Percentiles rank a stretch among this genome's conserved stretches.
Conservation (phyloP, 2,113 vertebrate species). For the Daboia siamensis region DNA sequence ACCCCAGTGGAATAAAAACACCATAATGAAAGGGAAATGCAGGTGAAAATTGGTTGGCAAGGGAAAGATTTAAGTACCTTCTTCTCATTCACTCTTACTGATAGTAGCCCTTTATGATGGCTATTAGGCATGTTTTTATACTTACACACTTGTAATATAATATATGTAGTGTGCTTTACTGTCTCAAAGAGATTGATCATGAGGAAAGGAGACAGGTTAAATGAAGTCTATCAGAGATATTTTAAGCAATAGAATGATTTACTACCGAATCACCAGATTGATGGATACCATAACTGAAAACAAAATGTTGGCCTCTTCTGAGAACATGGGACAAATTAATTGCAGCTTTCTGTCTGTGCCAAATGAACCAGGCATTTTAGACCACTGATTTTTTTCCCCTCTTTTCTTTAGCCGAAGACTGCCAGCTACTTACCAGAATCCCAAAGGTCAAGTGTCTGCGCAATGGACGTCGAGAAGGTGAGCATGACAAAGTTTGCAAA, state of each 20-base stretch:
- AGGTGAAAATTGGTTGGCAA: neutral
- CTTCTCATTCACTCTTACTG: neutral
- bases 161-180: neutral
- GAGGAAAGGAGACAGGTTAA: slow-evolving; percentile 25
- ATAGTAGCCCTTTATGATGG: neutral
- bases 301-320: slow-evolving; percentile 38
- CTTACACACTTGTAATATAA: neutral
- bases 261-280: slow-evolving; percentile 14
- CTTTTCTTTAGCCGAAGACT: slow-evolving; percentile 85
- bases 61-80: neutral
- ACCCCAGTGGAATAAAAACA: neutral
- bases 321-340: slow-evolving; percentile 42
- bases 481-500: slow-evolving; percentile 44
- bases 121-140: neutral
- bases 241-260: slow-evolving; percentile 39
- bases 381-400: slow-evolving; percentile 46
- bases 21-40: neutral
- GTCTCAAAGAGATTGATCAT: slow-evolving; percentile 6
- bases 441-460: slow-evolving; percentile 93
- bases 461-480: slow-evolving; percentile 88
- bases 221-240: slow-evolving; percentile 25
- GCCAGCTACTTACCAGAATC: slow-evolving; percentile 91
- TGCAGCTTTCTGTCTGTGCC: slow-evolving; percentile 38
- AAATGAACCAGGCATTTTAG: slow-evolving; percentile 22
- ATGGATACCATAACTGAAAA: slow-evolving; percentile 57